These are phyloP conservation scores for Chrysina gloriosa DNA, from an alignment of 2,888 invertebrate species.

Conservation along the genomic window DNA sequence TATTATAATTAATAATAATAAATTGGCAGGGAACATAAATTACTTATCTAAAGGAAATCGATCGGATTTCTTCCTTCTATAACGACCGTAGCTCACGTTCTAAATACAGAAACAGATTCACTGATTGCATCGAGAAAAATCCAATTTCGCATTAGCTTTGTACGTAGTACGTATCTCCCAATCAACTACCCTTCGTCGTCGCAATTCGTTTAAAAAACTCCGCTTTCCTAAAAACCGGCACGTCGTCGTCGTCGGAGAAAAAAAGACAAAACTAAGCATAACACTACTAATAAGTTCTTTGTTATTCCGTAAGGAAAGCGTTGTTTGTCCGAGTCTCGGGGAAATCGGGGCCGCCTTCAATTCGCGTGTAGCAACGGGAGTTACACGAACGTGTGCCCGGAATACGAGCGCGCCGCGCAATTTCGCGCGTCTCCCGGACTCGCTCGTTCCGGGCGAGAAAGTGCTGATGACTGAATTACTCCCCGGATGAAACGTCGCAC, in stretches of 20 bases:
- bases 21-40: too few relatives aligned
- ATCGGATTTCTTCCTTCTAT: too few relatives aligned
- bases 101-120: too few relatives aligned
- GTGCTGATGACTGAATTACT: constrained; percentile 35
- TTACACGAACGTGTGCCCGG: constrained; percentile 1
- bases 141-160: too few relatives aligned
- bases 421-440: neutral
- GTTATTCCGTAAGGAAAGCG: constrained; percentile 13
- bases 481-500: constrained; percentile 20
- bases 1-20: too few relatives aligned
- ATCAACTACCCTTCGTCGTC: too few relatives aligned
- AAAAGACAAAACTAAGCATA: neutral
- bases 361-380: neutral
- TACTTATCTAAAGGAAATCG: too few relatives aligned
- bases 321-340: constrained; percentile 23
- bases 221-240: too few relatives aligned
- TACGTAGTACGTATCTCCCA: too few relatives aligned
- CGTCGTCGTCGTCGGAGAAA: neutral
- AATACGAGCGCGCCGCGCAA: neutral
- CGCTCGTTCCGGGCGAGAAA: neutral
- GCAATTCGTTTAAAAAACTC: too few relatives aligned
- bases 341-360: constrained; percentile 9
- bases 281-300: neutral
- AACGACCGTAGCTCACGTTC: too few relatives aligned
- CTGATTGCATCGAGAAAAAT: too few relatives aligned